Evolutionary conservation across 2,888 invertebrate species (phyloP).

Genomic region (Hymenopus coronatus): DNA sequence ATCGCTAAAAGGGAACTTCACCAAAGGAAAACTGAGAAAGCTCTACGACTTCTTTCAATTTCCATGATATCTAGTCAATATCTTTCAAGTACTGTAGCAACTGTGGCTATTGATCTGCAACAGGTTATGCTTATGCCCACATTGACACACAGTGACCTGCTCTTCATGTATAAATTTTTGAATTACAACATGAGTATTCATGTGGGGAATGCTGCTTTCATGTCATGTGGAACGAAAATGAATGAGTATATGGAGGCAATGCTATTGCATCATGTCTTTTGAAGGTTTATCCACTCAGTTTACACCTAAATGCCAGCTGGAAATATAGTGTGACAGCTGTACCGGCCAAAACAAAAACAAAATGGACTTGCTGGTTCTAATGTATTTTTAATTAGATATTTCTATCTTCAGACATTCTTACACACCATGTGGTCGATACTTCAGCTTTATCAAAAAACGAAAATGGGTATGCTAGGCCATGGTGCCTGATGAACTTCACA

Average conservation of each 20-base stretch:
- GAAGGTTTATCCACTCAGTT: background rate
- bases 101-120: background rate
- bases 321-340: background rate
- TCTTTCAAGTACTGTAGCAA: background rate
- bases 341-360: background rate
- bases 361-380: background rate
- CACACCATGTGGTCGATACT: background rate
- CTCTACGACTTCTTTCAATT: no score
- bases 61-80: background rate
- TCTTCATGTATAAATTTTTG: background rate
- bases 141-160: background rate
- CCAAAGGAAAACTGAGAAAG: background rate
- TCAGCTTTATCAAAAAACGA: background rate
- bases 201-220: background rate
- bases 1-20: background rate
- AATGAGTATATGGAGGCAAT: background rate
- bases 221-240: background rate
- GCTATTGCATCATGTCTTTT: background rate
- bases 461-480: background rate
- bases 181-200: background rate
- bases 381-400: background rate
- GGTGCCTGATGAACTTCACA: background rate
- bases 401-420: background rate
- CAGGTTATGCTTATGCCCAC: background rate
- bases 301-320: background rate